A percentile compares a stretch with the other conserved stretches of the same genome.
These are phyloP conservation scores for Tetramorium simillimum DNA, from an alignment of 1,140 invertebrate genomes.

Conservation along the genomic window DNA sequence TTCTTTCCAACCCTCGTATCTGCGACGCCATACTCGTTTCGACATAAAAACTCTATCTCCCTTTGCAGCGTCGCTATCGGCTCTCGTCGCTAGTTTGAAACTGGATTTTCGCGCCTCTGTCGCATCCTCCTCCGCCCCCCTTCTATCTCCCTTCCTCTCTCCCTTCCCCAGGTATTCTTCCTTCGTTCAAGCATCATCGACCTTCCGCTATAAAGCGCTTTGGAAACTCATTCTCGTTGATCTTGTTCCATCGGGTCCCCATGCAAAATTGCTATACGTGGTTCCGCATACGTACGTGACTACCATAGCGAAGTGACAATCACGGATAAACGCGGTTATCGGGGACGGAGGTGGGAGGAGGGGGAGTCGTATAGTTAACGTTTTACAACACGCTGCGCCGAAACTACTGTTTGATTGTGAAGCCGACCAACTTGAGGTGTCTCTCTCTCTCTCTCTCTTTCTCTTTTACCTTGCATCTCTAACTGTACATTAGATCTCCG, in stretches of 20 bases:
- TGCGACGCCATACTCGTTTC: slow-evolving; percentile 44
- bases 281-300: slow-evolving; percentile 66
- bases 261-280: slow-evolving; percentile 70
- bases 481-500: too few relatives aligned
- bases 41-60: slow-evolving; percentile 56
- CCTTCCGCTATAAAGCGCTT: slow-evolving; percentile 33
- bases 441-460: too few relatives aligned
- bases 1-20: slow-evolving; percentile 9
- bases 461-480: neutral
- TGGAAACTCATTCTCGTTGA: slow-evolving; percentile 53
- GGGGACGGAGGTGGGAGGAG: too few relatives aligned
- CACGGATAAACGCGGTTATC: slow-evolving; percentile 28
- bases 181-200: slow-evolving; percentile 39
- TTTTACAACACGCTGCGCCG: slow-evolving; percentile 9
- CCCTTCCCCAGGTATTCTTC: neutral
- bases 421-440: neutral
- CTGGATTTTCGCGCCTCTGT: slow-evolving; percentile 69
- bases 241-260: slow-evolving; percentile 60
- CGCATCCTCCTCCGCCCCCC: slow-evolving; percentile 1
- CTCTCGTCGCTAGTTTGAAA: slow-evolving; percentile 66
- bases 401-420: neutral
- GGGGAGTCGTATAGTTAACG: slow-evolving; percentile 15
- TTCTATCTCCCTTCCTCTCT: neutral
- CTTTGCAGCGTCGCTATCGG: slow-evolving; percentile 44
- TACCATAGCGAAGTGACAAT: slow-evolving; percentile 41